phyloP scores from a whole-genome alignment of 2,113 vertebrate species.

The Anoura caudifer region DNA sequence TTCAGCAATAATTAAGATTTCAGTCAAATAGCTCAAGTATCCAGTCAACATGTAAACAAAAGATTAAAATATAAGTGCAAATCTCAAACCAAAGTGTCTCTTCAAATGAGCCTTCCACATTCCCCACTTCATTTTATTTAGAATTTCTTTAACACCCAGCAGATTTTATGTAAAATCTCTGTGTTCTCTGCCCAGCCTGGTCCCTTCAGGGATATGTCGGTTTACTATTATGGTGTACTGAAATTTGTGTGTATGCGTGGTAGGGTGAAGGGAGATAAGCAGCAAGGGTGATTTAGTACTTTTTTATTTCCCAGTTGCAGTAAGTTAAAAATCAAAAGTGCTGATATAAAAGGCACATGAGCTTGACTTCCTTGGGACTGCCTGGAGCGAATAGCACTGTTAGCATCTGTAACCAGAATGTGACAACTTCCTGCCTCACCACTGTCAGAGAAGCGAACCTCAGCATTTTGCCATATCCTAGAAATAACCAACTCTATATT shows the following conservation, averaged over 20 bases:
- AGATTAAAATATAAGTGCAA: not conserved
- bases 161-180: not conserved
- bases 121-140: not conserved
- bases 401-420: not conserved
- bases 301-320: slow-evolving; percentile 6
- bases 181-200: not conserved
- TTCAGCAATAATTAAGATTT: not conserved
- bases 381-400: not conserved
- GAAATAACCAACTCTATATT: not conserved
- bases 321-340: not conserved
- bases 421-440: not conserved
- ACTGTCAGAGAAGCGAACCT: not conserved
- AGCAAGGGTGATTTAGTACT: not conserved
- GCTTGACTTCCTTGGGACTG: not conserved
- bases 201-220: not conserved
- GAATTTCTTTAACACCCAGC: not conserved
- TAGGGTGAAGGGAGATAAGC: not conserved
- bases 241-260: not conserved
- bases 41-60: not conserved
- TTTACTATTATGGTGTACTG: not conserved
- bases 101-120: not conserved
- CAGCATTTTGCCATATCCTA: not conserved
- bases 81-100: not conserved
- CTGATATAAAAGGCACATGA: not conserved
- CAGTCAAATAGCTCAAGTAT: not conserved